Conservation (phyloP, 2,888 invertebrate species). For the Elmis aenea region DNA sequence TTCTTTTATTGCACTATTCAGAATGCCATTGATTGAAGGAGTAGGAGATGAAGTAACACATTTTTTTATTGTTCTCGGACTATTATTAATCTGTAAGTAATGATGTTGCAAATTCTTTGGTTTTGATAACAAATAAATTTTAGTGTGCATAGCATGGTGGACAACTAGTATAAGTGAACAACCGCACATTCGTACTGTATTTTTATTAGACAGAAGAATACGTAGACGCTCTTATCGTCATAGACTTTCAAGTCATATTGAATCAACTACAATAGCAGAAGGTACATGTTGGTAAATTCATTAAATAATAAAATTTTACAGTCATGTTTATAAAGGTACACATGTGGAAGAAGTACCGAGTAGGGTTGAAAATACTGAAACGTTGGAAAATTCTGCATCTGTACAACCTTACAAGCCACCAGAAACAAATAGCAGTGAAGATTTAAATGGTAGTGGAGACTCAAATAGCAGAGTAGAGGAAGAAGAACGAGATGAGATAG, state of each 20-base stretch:
- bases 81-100: slow-evolving; percentile 45
- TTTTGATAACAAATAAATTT: slow-evolving; percentile 15
- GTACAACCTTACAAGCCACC: slow-evolving; percentile 28
- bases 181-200: slow-evolving; percentile 60
- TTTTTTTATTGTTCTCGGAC: slow-evolving; percentile 59
- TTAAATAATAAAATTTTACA: background rate
- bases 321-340: slow-evolving; percentile 20
- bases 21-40: slow-evolving; percentile 74
- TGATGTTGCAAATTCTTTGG: slow-evolving; percentile 1
- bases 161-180: slow-evolving; percentile 63
- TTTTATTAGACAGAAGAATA: slow-evolving; percentile 56
- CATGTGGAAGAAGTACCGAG: slow-evolving; percentile 40
- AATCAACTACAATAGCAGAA: slow-evolving; percentile 39
- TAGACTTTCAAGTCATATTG: slow-evolving; percentile 40
- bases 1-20: no score
- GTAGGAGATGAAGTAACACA: slow-evolving; percentile 80
- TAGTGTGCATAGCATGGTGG: slow-evolving; percentile 67
- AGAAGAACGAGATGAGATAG: slow-evolving; percentile 48
- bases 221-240: slow-evolving; percentile 43
- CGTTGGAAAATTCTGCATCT: no score
- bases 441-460: slow-evolving; percentile 2
- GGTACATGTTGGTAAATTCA: slow-evolving; percentile 24
- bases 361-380: no score
- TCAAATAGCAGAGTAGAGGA: slow-evolving; percentile 8
- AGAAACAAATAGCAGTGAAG: slow-evolving; percentile 13